A percentile compares a stretch with the other conserved stretches of the same genome.
These are phyloP conservation scores for Buteo buteo DNA, from an alignment of 2,113 vertebrate genomes.

Conservation along the genomic window DNA sequence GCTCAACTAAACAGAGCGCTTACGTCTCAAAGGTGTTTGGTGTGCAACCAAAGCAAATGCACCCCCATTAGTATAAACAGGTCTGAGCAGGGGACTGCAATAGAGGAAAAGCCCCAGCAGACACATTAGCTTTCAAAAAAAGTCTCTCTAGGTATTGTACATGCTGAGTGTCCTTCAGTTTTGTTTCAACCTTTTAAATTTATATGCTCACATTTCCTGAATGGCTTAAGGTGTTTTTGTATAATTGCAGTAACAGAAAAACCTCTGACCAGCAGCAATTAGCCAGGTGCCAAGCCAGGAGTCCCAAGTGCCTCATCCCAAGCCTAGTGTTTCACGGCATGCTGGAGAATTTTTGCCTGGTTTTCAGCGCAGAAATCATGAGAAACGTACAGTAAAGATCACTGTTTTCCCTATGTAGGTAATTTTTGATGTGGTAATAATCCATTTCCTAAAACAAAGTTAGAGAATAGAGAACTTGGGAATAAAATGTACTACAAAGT, in stretches of 20 bases:
- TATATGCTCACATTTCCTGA: background rate
- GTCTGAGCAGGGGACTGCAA: background rate
- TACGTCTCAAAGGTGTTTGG: background rate
- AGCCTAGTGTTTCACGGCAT: background rate
- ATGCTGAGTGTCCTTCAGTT: background rate
- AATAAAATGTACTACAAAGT: background rate
- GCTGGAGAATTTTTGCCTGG: background rate
- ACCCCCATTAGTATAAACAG: rapidly evolving
- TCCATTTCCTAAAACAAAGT: background rate
- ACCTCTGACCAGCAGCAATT: background rate
- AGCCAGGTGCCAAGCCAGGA: background rate
- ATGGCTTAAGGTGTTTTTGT: background rate
- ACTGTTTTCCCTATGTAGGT: background rate
- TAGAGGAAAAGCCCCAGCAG: background rate
- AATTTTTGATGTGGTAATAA: background rate
- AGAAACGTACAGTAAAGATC: background rate
- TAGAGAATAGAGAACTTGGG: background rate
- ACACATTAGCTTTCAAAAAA: background rate
- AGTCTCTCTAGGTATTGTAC: background rate
- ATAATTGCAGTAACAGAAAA: background rate
- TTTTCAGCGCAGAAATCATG: background rate
- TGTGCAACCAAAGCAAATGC: background rate
- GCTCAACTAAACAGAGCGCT: background rate
- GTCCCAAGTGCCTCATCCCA: background rate
- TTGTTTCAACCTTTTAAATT: background rate